A percentile compares a stretch with the other conserved stretches of the same genome.
Evolutionary conservation across 2,797 vertebrate genomes (phyloP).

Genomic region (Cichlasoma orientale): DNA sequence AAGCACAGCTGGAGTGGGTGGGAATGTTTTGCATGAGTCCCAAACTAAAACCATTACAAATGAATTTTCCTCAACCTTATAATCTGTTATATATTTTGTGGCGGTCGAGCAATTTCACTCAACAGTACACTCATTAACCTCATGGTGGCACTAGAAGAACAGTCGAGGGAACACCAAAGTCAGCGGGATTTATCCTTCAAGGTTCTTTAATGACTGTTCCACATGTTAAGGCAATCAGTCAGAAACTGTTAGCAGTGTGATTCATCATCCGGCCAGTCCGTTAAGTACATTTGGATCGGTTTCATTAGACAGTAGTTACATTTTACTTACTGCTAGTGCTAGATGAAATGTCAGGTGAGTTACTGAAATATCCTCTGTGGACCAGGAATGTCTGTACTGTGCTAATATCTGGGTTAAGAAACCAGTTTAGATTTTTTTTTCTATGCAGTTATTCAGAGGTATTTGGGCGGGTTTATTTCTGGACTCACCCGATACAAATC

Average conservation of each 20-base stretch:
- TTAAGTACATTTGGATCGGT: neutral
- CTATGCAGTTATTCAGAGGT: neutral
- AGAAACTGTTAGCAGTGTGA: neutral
- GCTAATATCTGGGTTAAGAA: neutral
- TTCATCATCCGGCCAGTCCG: neutral
- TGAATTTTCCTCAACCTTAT: too few relatives aligned
- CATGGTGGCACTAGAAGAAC: too few relatives aligned
- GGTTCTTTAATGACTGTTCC: neutral
- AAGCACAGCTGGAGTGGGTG: too few relatives aligned
- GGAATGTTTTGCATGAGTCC: too few relatives aligned
- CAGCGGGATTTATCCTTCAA: neutral
- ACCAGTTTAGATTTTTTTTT: neutral
- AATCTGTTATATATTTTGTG: too few relatives aligned
- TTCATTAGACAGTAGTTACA: neutral
- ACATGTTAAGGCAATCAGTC: neutral
- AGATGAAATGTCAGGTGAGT: neutral
- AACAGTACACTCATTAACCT: too few relatives aligned
- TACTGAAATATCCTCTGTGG: neutral
- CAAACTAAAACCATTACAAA: too few relatives aligned
- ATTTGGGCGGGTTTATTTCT: neutral
- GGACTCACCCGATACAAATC: too few relatives aligned
- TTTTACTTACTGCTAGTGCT: neutral
- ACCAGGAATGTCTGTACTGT: neutral
- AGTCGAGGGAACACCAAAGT: too few relatives aligned
- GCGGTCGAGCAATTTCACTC: too few relatives aligned